These are phyloP conservation scores for Polyommatus icarus DNA, from an alignment of 2,888 invertebrate species.

Conservation along the genomic window DNA sequence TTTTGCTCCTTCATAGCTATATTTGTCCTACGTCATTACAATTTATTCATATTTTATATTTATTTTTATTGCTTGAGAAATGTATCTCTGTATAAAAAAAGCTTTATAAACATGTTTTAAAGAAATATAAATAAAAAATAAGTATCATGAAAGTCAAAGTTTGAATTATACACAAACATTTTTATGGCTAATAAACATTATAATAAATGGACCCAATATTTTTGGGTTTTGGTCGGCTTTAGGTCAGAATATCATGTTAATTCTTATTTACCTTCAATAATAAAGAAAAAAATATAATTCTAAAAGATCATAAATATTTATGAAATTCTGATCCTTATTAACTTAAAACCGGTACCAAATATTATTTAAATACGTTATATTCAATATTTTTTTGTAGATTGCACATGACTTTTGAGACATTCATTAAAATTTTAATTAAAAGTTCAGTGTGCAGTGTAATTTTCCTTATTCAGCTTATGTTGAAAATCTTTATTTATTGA, in stretches of 20 bases:
- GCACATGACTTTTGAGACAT: not conserved
- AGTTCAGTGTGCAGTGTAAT: not conserved
- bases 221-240: slow-evolving; percentile 11
- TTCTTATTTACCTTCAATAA: slow-evolving; percentile 11
- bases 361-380: slow-evolving; percentile 37
- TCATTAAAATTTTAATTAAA: not conserved
- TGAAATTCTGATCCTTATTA: slow-evolving; percentile 43
- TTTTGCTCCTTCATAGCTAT: not conserved
- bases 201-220: not conserved
- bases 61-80: not conserved
- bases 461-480: not conserved
- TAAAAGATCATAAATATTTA: slow-evolving; percentile 49
- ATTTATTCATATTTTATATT: not conserved
- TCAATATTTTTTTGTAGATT: slow-evolving; percentile 14
- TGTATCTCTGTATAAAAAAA: not conserved
- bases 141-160: not conserved
- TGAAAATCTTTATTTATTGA: not conserved
- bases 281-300: slow-evolving; percentile 32
- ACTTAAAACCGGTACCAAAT: slow-evolving; percentile 39
- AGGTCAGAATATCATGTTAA: not conserved
- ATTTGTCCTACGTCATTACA: not conserved
- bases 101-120: not conserved
- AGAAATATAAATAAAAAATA: not conserved
- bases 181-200: slow-evolving; percentile 23
- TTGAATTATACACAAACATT: not conserved